phyloP scores from a whole-genome alignment of 1,140 invertebrate species.

The Hestina assimilis region DNA sequence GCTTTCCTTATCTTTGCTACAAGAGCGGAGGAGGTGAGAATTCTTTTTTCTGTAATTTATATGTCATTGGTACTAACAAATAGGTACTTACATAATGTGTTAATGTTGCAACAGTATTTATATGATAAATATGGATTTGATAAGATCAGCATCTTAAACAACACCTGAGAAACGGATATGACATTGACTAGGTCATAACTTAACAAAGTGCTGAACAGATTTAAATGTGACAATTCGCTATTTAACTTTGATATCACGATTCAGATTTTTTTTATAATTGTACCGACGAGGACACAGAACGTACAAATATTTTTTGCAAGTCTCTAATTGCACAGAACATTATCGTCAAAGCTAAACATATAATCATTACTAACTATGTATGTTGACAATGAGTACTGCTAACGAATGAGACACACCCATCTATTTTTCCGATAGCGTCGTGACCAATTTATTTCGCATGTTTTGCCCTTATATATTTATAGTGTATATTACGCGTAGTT shows the following conservation, averaged over 20 bases:
- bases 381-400: neutral
- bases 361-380: neutral
- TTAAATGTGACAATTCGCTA: too few species aligned
- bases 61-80: too few species aligned
- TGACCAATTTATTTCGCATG: constrained; percentile 16
- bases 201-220: too few species aligned
- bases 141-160: too few species aligned
- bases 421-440: constrained; percentile 11
- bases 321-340: neutral
- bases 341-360: neutral
- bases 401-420: constrained; percentile 26
- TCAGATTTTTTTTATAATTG: too few species aligned
- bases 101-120: too few species aligned
- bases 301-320: neutral
- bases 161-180: too few species aligned
- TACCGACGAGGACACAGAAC: too few species aligned
- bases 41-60: constrained; percentile 1
- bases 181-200: too few species aligned
- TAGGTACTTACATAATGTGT: too few species aligned
- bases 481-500: neutral
- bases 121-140: too few species aligned
- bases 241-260: too few species aligned
- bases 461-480: constrained; percentile 15
- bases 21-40: constrained; percentile 89
- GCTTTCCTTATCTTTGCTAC: constrained; percentile 91